Evolutionary conservation across 2,797 vertebrate genomes (phyloP), one percentile per base, ranked within the genome.

Genomic region (Chaunax sp.): DNA sequence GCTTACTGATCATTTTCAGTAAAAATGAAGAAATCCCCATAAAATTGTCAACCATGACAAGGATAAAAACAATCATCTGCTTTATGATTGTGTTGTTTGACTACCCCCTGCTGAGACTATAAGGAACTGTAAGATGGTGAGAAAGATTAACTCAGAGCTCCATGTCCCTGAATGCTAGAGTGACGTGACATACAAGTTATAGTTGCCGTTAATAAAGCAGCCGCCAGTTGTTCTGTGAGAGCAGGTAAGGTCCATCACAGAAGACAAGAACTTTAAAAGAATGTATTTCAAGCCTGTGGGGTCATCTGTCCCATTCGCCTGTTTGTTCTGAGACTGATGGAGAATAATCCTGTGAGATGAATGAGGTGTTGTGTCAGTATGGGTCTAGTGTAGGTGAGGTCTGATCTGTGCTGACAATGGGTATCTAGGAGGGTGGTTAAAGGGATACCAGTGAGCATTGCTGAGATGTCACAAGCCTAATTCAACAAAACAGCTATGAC

Each of bases 51-150:
- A 25, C 43, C 16, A 52, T 56, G n/a, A 26, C 33, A 65, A 46
- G n/a, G 50, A 41, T 57, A 53, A 15, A 25, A 54, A 37, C 19
- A 37, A 26, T 30, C 28, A 30, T 68, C 25, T 49, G 46, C 16
- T 50, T 11, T 41, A 40, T 52, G 10, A 23, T 49, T 60, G 30
- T 83, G 78, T 72, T 63, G 64, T 78, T 80, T 83, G 75, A 88
- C 86, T 79, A 86, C 88, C 85, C 85, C 84, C 90, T 90, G 82
- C 82, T 88, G 89, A 87, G 64, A 69, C n/a, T 23, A 80, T 11
- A 55, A 56, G 79, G 86, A 84, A 90, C 53, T 87, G 83, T 61
- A 49, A n/a, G 23, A 51, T 46, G 44, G 26, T 68, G 20, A 35
- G 23, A 53, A 15, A 13, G 19, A 22, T 26, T 35, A 23, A 40